Conservation (phyloP, 2,888 invertebrate species). For the Synergus laeviventris region DNA sequence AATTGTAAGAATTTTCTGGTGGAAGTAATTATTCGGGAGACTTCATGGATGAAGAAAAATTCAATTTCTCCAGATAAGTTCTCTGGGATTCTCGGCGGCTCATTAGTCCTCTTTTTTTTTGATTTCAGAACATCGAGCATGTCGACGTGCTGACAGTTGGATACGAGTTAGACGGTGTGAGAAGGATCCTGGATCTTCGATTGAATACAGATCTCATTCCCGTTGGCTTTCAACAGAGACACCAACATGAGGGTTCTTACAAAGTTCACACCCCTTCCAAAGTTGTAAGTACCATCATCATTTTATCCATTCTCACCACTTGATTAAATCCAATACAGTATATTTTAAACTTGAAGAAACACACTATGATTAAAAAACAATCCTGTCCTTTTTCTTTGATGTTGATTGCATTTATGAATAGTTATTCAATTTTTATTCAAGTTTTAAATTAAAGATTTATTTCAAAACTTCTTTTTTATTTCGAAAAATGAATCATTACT, state of each 20-base stretch:
- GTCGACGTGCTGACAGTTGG: constrained; percentile 80
- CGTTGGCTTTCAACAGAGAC: constrained; percentile 80
- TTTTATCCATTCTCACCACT: neutral
- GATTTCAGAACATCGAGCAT: constrained; percentile 77
- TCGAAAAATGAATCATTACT: neutral
- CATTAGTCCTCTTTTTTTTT: constrained; percentile 40
- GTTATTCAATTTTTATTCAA: neutral
- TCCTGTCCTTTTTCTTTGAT: neutral
- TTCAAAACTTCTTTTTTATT: neutral
- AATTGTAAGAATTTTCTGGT: neutral
- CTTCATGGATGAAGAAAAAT: constrained; percentile 17
- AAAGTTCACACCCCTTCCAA: constrained; percentile 75
- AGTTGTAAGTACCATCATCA: constrained; percentile 71
- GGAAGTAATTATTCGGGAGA: constrained; percentile 18
- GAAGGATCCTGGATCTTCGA: constrained; percentile 83
- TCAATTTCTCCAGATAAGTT: constrained; percentile 21
- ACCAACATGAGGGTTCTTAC: constrained; percentile 76
- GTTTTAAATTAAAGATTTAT: neutral
- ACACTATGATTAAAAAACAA: no score
- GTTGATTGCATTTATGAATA: neutral
- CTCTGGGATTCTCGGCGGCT: constrained; percentile 6
- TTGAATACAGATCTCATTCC: constrained; percentile 85
- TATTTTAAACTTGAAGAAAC: no score
- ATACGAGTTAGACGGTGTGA: constrained; percentile 82
- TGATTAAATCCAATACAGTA: neutral